A percentile compares a stretch with the other conserved stretches of the same genome.
Evolutionary conservation across 64 coral and sea anemone species (phyloP).

Genomic region (Exaiptasia diaphana): DNA sequence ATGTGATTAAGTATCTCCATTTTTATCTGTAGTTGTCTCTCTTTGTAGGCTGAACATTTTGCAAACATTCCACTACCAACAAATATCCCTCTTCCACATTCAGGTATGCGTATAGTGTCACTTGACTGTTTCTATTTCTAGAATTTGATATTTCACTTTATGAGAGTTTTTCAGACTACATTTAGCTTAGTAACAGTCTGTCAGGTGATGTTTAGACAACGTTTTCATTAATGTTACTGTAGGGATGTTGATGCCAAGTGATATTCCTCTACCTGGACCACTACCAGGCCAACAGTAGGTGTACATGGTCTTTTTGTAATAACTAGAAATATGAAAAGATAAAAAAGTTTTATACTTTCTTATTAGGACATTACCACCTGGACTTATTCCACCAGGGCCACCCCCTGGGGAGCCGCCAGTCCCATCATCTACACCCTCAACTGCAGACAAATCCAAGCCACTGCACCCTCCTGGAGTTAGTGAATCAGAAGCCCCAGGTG

Average conservation of each 20-base stretch:
- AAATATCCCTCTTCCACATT: conserved; percentile 61
- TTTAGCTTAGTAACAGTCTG: too few relatives aligned
- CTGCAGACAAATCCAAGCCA: conserved; percentile 20
- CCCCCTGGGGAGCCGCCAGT: conserved; percentile 71
- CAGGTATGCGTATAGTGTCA: conserved; percentile 2
- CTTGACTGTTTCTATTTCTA: too few relatives aligned
- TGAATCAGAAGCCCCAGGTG: conserved; percentile 11
- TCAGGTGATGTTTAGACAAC: too few relatives aligned
- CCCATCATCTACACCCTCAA: conserved; percentile 31
- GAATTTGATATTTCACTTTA: not conserved
- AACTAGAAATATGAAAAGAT: not conserved
- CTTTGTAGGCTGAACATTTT: not conserved
- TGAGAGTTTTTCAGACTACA: too few relatives aligned
- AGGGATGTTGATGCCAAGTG: conserved; percentile 93
- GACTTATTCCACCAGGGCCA: conserved; percentile 72
- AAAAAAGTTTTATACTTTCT: not conserved
- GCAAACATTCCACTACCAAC: conserved; percentile 58
- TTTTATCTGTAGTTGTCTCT: not conserved
- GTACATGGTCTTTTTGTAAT: not conserved
- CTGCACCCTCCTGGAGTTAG: conserved; percentile 10
- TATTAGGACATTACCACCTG: conserved; percentile 56
- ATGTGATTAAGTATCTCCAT: too few relatives aligned
- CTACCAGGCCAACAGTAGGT: conserved; percentile 79
- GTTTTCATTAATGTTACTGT: not conserved
- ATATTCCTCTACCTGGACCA: conserved; percentile 90